A percentile compares a stretch with the other conserved stretches of the same genome.
Evolutionary conservation across 1,140 invertebrate species (phyloP).

Genomic region (Frieseomelitta varia): DNA sequence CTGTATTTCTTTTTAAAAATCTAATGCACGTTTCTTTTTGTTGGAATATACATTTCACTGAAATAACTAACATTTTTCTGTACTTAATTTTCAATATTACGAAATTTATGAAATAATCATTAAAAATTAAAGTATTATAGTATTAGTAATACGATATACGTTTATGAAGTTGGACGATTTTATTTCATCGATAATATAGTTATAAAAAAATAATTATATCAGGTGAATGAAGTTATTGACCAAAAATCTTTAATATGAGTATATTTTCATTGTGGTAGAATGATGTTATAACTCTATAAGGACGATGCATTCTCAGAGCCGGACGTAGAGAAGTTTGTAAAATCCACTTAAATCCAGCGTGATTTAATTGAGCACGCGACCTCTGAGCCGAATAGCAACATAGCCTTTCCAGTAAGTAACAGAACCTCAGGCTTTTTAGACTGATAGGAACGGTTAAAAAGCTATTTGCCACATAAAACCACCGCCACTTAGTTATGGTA

Average conservation of each 20-base stretch:
- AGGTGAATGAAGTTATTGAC: neutral
- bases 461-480: conserved; percentile 44
- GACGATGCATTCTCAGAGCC: conserved; percentile 60
- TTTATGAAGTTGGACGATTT: neutral
- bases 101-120: too few species aligned
- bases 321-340: conserved; percentile 57
- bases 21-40: too few species aligned
- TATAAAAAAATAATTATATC: conserved; percentile 27
- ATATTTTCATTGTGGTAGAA: conserved; percentile 56
- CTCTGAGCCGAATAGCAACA: conserved; percentile 38
- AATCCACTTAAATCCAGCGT: conserved; percentile 69
- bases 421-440: conserved; percentile 53
- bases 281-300: conserved; percentile 56
- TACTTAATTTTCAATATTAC: too few species aligned
- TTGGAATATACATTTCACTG: too few species aligned
- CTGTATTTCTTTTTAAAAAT: too few species aligned
- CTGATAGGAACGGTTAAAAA: conserved; percentile 62
- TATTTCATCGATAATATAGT: neutral
- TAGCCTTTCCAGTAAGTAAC: conserved; percentile 56
- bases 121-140: too few species aligned
- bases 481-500: conserved; percentile 39
- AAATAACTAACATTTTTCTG: too few species aligned
- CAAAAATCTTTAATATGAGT: conserved; percentile 43
- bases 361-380: conserved; percentile 63
- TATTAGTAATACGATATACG: too few species aligned